These are phyloP conservation scores for Germaria angustata DNA, from an alignment of 2,888 invertebrate genomes.

Conservation along the genomic window DNA sequence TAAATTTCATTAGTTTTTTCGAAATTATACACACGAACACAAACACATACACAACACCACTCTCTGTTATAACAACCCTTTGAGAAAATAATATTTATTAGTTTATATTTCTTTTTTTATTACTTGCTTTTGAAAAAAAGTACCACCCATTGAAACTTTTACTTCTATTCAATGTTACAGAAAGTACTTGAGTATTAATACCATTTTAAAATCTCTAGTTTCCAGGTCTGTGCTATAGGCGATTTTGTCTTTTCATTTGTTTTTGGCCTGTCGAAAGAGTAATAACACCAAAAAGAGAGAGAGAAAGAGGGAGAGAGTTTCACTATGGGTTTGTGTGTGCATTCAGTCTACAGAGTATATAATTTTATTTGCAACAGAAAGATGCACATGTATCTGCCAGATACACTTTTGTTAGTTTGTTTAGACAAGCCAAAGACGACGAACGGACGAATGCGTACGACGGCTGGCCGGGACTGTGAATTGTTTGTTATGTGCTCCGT, in stretches of 20 bases:
- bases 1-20: too few relatives aligned
- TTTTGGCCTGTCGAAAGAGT: neutral
- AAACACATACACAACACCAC: too few relatives aligned
- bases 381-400: slow-evolving; percentile 67
- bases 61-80: too few relatives aligned
- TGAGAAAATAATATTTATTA: too few relatives aligned
- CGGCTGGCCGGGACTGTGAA: slow-evolving; percentile 20
- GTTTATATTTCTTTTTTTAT: too few relatives aligned
- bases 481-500: slow-evolving; percentile 31
- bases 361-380: slow-evolving; percentile 56
- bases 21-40: too few relatives aligned
- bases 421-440: slow-evolving; percentile 63
- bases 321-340: neutral
- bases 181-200: too few relatives aligned
- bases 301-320: too few relatives aligned
- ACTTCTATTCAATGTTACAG: too few relatives aligned
- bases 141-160: too few relatives aligned
- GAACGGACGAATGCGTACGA: slow-evolving; percentile 25
- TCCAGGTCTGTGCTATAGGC: neutral
- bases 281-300: slow-evolving; percentile 25
- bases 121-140: too few relatives aligned
- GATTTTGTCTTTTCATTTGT: neutral
- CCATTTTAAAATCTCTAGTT: neutral
- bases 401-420: slow-evolving; percentile 65
- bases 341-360: slow-evolving; percentile 11